phyloP scores from a whole-genome alignment of 2,113 vertebrate species.

The Entosphenus tridentatus region DNA sequence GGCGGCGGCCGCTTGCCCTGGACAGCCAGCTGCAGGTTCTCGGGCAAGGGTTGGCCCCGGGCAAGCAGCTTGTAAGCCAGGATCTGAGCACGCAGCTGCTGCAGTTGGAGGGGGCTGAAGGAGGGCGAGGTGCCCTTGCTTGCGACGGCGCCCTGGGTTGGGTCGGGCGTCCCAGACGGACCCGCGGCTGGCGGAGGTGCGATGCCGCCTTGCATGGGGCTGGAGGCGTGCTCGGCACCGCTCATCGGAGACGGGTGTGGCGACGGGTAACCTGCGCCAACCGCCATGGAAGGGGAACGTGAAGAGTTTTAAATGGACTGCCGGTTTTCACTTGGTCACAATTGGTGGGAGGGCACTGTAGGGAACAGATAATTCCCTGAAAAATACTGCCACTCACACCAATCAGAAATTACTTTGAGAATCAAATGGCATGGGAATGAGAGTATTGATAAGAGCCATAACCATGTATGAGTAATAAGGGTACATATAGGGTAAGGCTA shows the following conservation, averaged over 20 bases:
- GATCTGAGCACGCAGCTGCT: slow-evolving; percentile 90
- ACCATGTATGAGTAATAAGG: too few relatives aligned
- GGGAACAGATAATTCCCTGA: too few relatives aligned
- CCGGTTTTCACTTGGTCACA: too few relatives aligned
- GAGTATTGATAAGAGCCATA: too few relatives aligned
- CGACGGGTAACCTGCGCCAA: slow-evolving; percentile 55
- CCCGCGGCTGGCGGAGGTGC: slow-evolving; percentile 57
- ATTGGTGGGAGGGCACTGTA: too few relatives aligned
- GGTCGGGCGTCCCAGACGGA: slow-evolving; percentile 51
- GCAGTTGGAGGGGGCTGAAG: slow-evolving; percentile 76
- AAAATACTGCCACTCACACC: too few relatives aligned
- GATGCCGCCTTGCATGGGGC: slow-evolving; percentile 75
- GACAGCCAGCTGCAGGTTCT: slow-evolving; percentile 85
- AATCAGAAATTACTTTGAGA: too few relatives aligned
- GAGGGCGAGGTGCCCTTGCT: slow-evolving; percentile 55
- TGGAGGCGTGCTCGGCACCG: slow-evolving; percentile 62
- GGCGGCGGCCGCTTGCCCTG: slow-evolving; percentile 83
- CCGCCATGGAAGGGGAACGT: not conserved
- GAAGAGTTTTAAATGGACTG: not conserved
- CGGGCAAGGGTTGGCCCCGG: slow-evolving; percentile 72
- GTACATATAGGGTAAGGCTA: too few relatives aligned
- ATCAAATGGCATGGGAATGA: too few relatives aligned
- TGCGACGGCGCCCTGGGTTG: slow-evolving; percentile 46
- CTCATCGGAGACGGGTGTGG: slow-evolving; percentile 76
- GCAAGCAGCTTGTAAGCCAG: slow-evolving; percentile 90